Evolutionary conservation across 2,113 vertebrate species (phyloP).

Genomic region (Dermatemys mawii): DNA sequence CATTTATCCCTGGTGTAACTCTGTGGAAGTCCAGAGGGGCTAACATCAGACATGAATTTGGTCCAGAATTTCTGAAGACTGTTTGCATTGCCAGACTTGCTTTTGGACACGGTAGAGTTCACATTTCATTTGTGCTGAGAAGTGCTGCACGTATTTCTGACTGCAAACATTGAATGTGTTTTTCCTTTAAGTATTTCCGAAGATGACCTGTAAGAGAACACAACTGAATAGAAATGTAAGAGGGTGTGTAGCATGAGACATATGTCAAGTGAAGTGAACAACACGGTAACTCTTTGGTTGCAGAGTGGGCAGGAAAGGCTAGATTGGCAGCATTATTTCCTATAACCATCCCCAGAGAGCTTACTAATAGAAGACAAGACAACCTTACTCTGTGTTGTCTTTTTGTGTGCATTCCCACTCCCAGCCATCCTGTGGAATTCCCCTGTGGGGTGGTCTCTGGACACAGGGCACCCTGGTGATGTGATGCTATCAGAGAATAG

Average conservation of each 20-base stretch:
- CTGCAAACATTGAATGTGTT: neutral
- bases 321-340: neutral
- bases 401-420: neutral
- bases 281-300: neutral
- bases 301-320: neutral
- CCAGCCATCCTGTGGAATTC: neutral
- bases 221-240: neutral
- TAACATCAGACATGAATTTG: neutral
- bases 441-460: neutral
- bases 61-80: neutral
- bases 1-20: neutral
- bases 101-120: neutral
- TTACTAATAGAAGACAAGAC: neutral
- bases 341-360: accelerated
- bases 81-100: neutral
- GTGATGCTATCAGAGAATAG: neutral
- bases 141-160: neutral
- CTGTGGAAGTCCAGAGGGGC: neutral
- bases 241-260: neutral
- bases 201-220: neutral
- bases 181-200: neutral
- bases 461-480: neutral
- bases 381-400: neutral
- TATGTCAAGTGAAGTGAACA: neutral
- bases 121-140: neutral